Evolutionary conservation across 2,797 vertebrate species (phyloP).

Genomic region (Melanotaenia nigrans): DNA sequence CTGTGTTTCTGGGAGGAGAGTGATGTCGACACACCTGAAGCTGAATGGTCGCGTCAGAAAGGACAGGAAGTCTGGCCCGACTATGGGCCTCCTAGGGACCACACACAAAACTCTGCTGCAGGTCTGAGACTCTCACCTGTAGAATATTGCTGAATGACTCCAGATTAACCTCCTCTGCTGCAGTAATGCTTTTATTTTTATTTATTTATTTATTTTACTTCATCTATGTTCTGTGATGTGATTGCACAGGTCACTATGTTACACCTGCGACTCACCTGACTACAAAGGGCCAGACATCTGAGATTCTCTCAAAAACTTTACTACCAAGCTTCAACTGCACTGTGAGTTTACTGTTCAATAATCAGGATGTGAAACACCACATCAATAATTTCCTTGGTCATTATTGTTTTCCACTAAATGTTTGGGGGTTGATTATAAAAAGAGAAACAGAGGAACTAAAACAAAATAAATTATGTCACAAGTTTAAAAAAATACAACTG

Average conservation of each 20-base stretch:
- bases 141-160: background rate
- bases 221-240: background rate
- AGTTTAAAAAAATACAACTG: background rate
- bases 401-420: background rate
- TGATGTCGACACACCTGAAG: conserved; percentile 52
- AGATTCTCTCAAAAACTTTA: conserved; percentile 80
- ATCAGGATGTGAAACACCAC: background rate
- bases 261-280: conserved; percentile 59
- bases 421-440: background rate
- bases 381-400: no score
- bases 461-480: background rate
- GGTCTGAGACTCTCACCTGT: conserved; percentile 59
- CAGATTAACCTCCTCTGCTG: background rate
- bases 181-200: background rate
- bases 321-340: conserved; percentile 77
- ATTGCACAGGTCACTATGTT: conserved; percentile 77
- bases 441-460: background rate
- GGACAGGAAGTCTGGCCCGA: conserved; percentile 71
- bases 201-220: background rate
- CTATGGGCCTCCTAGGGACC: conserved; percentile 78
- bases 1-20: conserved; percentile 77
- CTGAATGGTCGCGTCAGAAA: conserved; percentile 65
- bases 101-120: conserved; percentile 80
- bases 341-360: conserved; percentile 66
- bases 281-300: conserved; percentile 57